These are phyloP conservation scores for Miniopterus natalensis DNA, from an alignment of 2,113 vertebrate genomes.

Conservation along the genomic window DNA sequence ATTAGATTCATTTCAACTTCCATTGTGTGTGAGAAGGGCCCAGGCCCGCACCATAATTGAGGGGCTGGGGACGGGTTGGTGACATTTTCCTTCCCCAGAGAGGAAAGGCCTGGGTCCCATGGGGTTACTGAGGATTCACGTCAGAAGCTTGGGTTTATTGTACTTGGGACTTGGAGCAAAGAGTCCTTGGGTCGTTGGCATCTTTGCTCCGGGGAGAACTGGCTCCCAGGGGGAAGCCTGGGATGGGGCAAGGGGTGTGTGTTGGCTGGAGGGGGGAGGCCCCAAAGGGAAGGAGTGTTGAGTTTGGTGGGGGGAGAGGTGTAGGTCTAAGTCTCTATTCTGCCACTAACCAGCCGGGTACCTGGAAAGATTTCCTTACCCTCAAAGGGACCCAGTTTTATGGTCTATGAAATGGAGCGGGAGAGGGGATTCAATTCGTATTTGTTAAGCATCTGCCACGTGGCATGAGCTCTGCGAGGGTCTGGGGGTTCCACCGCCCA, in stretches of 20 bases:
- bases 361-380: not conserved
- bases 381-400: not conserved
- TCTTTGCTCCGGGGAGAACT: not conserved
- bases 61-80: not conserved
- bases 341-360: not conserved
- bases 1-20: conserved; percentile 73
- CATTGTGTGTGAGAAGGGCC: conserved; percentile 35
- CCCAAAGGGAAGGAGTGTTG: too few relatives aligned
- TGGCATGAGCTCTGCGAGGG: not conserved
- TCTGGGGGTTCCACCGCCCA: not conserved
- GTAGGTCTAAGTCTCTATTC: not conserved
- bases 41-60: not conserved
- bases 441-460: not conserved
- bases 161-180: not conserved
- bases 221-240: not conserved
- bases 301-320: not conserved
- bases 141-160: not conserved
- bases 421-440: not conserved
- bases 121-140: not conserved
- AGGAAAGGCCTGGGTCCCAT: not conserved
- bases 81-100: not conserved
- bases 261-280: not conserved
- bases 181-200: not conserved
- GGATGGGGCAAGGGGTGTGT: not conserved
- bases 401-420: not conserved